Evolutionary conservation across 2,888 invertebrate species (phyloP).

Genomic region (Phyllotreta striolata): DNA sequence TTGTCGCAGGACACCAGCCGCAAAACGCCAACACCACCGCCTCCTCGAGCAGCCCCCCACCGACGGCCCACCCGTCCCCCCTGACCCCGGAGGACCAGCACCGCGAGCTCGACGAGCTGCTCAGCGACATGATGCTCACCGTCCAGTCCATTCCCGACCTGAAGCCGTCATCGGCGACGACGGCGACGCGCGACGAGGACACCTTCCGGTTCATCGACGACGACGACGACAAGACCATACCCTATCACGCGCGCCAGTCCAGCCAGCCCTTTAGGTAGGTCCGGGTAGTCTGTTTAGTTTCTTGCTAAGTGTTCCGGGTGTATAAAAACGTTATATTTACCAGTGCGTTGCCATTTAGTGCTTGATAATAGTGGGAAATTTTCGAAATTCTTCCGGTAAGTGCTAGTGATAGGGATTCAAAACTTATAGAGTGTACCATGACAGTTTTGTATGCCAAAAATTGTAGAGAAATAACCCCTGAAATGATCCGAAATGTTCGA

Average conservation of each 20-base stretch:
- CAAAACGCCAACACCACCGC: conserved; percentile 62
- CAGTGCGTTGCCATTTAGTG: no score
- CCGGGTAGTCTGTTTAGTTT: neutral
- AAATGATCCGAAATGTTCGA: no score
- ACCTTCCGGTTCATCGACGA: conserved; percentile 60
- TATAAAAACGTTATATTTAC: no score
- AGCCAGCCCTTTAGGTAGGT: conserved; percentile 70
- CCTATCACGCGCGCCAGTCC: conserved; percentile 91
- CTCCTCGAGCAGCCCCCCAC: conserved; percentile 61
- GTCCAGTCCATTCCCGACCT: conserved; percentile 81
- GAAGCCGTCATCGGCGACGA: conserved; percentile 48
- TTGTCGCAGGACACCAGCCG: conserved; percentile 60
- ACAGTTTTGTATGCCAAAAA: no score
- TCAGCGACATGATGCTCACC: conserved; percentile 86
- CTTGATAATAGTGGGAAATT: no score
- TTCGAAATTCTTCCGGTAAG: no score
- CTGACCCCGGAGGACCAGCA: conserved; percentile 65
- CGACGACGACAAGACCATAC: conserved; percentile 71
- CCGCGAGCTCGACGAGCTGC: conserved; percentile 82
- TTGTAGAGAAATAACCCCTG: no score
- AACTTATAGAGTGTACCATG: no score
- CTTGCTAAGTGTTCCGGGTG: neutral
- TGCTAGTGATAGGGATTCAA: no score
- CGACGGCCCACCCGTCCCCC: conserved; percentile 60
- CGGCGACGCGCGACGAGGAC: conserved; percentile 50